Evolutionary conservation across 2,888 invertebrate genomes (phyloP), one percentile per base, ranked within the genome.

Genomic region (Eupithecia tripunctaria): DNA sequence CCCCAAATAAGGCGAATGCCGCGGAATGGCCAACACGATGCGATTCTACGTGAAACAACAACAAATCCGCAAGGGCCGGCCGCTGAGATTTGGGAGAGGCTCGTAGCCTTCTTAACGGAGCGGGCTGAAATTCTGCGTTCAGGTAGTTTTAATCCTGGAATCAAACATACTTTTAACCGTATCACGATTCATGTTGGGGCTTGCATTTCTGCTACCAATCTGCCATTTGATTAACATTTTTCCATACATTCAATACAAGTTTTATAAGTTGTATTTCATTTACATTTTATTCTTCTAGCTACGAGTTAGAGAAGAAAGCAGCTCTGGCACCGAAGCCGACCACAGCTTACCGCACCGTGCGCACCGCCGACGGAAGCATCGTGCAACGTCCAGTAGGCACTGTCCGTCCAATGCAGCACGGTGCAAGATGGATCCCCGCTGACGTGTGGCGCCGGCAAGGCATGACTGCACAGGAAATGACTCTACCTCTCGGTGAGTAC

Each of bases 391-490:
- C 96, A 0, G 96, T 96, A 5, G 96, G 96, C 6, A 96, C 96
- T 65, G 96, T 96, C 70, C 95, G 98, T 68, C 98, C 98, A 4
- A 97, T 98, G 97, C 98, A 98, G 86, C 95, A 96, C 77, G 96
- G 95, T 74, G 94, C 95, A 78, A 94, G 96, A 72, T 98, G 98
- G 98, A 98, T 98, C 81, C 98, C 98, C 7, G 98, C 98, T 6
- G 98, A 98, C 91, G 97, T 98, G 71, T 98, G 98, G 98, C 97
- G 98, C 83, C 94, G 98, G 60, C 98, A 99, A 91, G 99, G 99
- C 76, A 98, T 99, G 96, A 98, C 98, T 27, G 98, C 98, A 29
- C 98, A 98, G 91, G 98, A 98, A 94, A 98, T 99, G 97, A 98
- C 98, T 10, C 94, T 99, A 77, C 98, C 98, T 5, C 95, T 97